These are phyloP conservation scores for Homalodisca vitripennis DNA, from an alignment of 1,140 invertebrate genomes.

Conservation along the genomic window DNA sequence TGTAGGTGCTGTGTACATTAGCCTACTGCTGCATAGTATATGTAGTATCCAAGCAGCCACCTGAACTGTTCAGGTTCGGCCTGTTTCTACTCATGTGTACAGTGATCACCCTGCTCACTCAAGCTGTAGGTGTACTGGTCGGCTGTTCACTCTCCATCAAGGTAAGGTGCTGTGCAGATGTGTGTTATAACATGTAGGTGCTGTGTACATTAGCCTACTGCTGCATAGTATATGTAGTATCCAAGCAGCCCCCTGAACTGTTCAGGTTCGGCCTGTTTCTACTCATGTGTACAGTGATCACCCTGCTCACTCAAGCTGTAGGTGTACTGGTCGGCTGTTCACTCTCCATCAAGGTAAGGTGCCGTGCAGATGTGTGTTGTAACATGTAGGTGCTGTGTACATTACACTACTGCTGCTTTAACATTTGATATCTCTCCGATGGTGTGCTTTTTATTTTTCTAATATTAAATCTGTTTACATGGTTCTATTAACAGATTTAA, in stretches of 20 bases:
- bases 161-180: slow-evolving; percentile 54
- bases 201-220: slow-evolving; percentile 88
- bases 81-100: slow-evolving; percentile 88
- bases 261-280: slow-evolving; percentile 86
- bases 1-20: slow-evolving; percentile 80
- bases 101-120: slow-evolving; percentile 86
- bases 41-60: slow-evolving; percentile 92
- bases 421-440: too few species aligned
- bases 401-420: slow-evolving; percentile 81
- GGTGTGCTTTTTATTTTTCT: too few species aligned
- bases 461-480: too few species aligned
- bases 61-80: slow-evolving; percentile 78
- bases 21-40: slow-evolving; percentile 92
- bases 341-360: slow-evolving; percentile 73
- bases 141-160: slow-evolving; percentile 87
- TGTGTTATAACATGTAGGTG: slow-evolving; percentile 59
- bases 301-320: slow-evolving; percentile 88
- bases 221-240: slow-evolving; percentile 93
- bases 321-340: slow-evolving; percentile 91
- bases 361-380: too few species aligned
- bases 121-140: slow-evolving; percentile 89
- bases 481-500: too few species aligned
- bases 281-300: slow-evolving; percentile 82
- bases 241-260: slow-evolving; percentile 85
- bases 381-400: slow-evolving; percentile 77